phyloP scores from a whole-genome alignment of 1,140 invertebrate species.

The Arctopsyche grandis region DNA sequence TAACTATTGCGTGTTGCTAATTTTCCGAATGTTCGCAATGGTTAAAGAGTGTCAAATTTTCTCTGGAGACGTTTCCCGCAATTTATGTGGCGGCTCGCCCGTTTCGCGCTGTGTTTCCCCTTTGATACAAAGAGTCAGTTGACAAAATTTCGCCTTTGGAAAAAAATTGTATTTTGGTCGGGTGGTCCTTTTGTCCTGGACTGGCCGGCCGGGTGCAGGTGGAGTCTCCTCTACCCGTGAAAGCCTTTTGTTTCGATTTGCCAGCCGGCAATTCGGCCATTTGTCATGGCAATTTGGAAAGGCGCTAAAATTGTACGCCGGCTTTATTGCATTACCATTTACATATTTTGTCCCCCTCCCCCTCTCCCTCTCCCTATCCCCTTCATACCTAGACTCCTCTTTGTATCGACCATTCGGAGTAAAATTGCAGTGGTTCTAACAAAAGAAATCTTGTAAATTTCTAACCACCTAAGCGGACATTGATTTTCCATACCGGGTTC shows the following conservation, averaged over 20 bases:
- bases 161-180: conserved; percentile 31
- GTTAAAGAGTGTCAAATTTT: neutral
- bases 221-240: conserved; percentile 29
- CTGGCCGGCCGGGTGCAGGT: conserved; percentile 25
- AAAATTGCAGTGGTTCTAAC: neutral
- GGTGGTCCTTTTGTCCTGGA: conserved; percentile 37
- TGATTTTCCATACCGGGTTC: neutral
- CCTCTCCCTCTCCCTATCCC: neutral
- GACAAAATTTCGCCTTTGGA: conserved; percentile 38
- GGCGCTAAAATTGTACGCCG: conserved; percentile 50
- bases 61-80: neutral
- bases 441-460: neutral
- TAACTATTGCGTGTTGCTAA: neutral
- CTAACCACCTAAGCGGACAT: neutral
- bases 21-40: neutral
- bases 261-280: conserved; percentile 49
- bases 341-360: conserved; percentile 35
- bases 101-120: neutral
- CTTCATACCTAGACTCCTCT: too few relatives aligned
- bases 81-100: conserved; percentile 18
- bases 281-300: conserved; percentile 50
- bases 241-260: conserved; percentile 52
- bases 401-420: neutral
- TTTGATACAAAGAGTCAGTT: conserved; percentile 32
- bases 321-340: conserved; percentile 49